Base-by-base conservation (phyloP, 1,140 invertebrate genomes). In the Zaprionus africanus region DNA sequence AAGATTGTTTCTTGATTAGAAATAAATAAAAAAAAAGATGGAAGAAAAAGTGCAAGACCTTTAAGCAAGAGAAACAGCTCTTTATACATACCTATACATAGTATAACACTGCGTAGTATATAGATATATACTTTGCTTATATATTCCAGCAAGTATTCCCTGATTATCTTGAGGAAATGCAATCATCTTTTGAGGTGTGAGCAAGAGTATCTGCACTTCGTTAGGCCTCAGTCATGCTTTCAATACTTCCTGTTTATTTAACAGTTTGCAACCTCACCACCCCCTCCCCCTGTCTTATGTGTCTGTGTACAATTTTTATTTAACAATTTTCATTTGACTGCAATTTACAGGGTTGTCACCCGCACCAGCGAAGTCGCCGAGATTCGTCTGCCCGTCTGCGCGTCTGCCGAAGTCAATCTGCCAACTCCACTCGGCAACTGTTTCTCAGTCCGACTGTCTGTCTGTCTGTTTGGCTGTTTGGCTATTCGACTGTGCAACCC, bases 311-410 rank as follows among this genome's bases (percentile, higher is more conserved):
- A 24, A 51, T 53, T 67, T 15, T 49, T 41, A 11, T 19, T 46
- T 51, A 71, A 43, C 53, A 74, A 85, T 79, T 87, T 83, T 80
- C 84, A 83, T 87, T 73, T 58, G 17, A n/a, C 26, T 58, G 65
- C 38, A 72, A 68, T 57, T 67, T 51, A 57, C 59, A 74, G 83
- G 79, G 72, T 66, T 85, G 82, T 58, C 61, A 62, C 56, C 61
- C 77, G 58, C 67, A 49, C 38, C 63, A 49, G 28, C 17, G 57
- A 19, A 31, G 31, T 38, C 70, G 46, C 11, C 26, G 17, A 58
- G 63, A 59, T 74, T 58, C 62, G 63, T 22, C 26, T 17, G 11
- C 13, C 56, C 31, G 46, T 19, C 26, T 17, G 11, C 13, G 46
- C 31, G 46, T 19, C 46, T 49, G 26, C 5, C 54, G 9, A 51